Base-by-base conservation (phyloP, 2,113 vertebrate species). In the Fregetta grallaria region DNA sequence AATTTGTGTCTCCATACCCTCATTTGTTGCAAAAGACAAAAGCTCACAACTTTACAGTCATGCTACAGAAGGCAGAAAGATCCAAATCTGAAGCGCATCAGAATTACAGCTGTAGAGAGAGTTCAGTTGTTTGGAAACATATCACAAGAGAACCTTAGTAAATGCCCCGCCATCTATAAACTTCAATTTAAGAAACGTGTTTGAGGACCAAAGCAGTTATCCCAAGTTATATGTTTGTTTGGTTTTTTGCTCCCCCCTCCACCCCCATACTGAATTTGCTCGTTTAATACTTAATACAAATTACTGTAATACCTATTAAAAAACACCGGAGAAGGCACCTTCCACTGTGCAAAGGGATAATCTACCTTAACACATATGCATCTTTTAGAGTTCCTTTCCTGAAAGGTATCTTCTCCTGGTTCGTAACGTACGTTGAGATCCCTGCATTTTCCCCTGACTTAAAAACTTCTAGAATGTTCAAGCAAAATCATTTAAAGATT, bases 201-300 rank as follows among this genome's bases (percentile, higher is more conserved):
- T 26, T 76, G 67, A 88, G 11, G 52, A 83, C 29, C 44, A 42
- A 80, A 42, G 26, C 17, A 52, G 61, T 22, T 88, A 47, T 44
- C 30, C 14, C 9, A 66, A 82, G 23, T 53, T 40, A 17, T 5
- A 20, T 2, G 3, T 12, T 44, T 45, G 13, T n/a, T 10, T 16
- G 13, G 6, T 5, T 26, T 38, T 38, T 38, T 38, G 38, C 38
- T 38, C 1, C 2, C 9, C 14, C 15, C 27, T 20, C 4, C 1
- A 7, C 11, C 20, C n/a, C 18, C 3, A 25, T 62, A 17, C 6
- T 56, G 27, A 15, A 78, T 84, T 87, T 89, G 27, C 36, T 67
- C 22, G 67, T 18, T 89, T 74, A 81, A 91, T 18, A 70, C 20
- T 65, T 82, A 25, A 73, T 17, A 92, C 66, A 94, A 87, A 6